Conservation (phyloP, 2,113 vertebrate species). For the Rana temporaria region DNA sequence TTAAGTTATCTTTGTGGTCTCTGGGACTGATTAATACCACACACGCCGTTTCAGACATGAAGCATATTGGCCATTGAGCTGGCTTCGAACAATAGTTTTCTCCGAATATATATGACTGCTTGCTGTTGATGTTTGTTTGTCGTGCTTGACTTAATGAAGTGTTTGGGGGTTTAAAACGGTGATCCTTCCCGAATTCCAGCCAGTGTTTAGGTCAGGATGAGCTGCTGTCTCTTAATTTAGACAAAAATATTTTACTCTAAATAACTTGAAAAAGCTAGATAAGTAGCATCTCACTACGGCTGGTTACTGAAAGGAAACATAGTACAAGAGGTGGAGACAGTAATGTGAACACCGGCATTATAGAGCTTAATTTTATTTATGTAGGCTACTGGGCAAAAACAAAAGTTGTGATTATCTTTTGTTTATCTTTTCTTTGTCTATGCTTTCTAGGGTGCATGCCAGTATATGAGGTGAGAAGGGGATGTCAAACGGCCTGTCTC, state of each 20-base stretch:
- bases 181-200: slow-evolving; percentile 37
- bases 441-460: too few relatives aligned
- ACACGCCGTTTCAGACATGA: slow-evolving; percentile 25
- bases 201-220: slow-evolving; percentile 10
- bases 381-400: too few relatives aligned
- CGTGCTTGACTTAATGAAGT: slow-evolving; percentile 10
- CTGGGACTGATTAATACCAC: slow-evolving; percentile 49
- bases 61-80: slow-evolving; percentile 21
- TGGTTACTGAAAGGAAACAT: too few relatives aligned
- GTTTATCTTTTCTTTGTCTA: too few relatives aligned
- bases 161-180: slow-evolving; percentile 7
- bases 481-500: too few relatives aligned
- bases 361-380: too few relatives aligned
- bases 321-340: too few relatives aligned
- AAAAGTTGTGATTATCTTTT: too few relatives aligned
- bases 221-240: neutral
- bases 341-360: too few relatives aligned
- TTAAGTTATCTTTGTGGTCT: slow-evolving; percentile 58
- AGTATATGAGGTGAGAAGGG: too few relatives aligned
- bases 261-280: too few relatives aligned
- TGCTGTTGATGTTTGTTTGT: slow-evolving; percentile 11
- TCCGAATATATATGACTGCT: slow-evolving; percentile 18
- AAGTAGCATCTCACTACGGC: too few relatives aligned
- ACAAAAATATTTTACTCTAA: slow-evolving; percentile 8
- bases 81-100: slow-evolving; percentile 24